These are phyloP conservation scores for Rhyacophila brunnea DNA, from an alignment of 1,140 invertebrate genomes.

Conservation along the genomic window DNA sequence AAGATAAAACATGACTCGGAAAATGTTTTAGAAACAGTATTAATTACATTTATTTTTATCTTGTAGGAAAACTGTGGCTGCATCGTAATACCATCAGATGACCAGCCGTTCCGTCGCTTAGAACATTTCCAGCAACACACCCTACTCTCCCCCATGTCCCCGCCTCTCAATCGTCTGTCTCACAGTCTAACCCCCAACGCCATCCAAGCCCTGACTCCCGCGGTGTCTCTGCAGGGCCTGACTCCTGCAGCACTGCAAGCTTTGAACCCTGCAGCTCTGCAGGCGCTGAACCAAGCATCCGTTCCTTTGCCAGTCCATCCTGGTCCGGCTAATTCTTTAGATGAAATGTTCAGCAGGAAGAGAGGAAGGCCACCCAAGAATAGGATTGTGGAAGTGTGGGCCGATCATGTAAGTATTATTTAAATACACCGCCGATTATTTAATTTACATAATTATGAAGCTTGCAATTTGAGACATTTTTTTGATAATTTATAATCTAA, in stretches of 20 bases:
- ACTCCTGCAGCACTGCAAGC: constrained; percentile 50
- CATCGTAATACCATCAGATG: constrained; percentile 73
- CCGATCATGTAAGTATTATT: constrained; percentile 68
- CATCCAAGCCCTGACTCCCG: constrained; percentile 15
- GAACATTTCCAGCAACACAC: constrained; percentile 90
- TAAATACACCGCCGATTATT: background rate
- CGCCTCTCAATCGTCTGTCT: constrained; percentile 52
- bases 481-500: too few relatives aligned
- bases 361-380: constrained; percentile 90
- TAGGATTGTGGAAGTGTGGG: constrained; percentile 86
- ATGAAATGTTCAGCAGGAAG: constrained; percentile 87
- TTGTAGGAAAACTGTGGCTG: constrained; percentile 82
- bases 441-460: too few relatives aligned
- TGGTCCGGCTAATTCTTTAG: constrained; percentile 71
- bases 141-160: constrained; percentile 55
- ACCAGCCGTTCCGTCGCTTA: constrained; percentile 80
- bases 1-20: too few relatives aligned
- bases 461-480: too few relatives aligned
- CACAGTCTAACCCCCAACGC: constrained; percentile 25
- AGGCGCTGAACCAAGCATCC: constrained; percentile 42
- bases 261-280: constrained; percentile 22
- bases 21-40: too few relatives aligned
- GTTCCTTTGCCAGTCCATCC: constrained; percentile 53
- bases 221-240: constrained; percentile 21
- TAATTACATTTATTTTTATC: constrained; percentile 19